Evolutionary conservation across 2,888 invertebrate species (phyloP).

Genomic region (Cheilosia scutellata): DNA sequence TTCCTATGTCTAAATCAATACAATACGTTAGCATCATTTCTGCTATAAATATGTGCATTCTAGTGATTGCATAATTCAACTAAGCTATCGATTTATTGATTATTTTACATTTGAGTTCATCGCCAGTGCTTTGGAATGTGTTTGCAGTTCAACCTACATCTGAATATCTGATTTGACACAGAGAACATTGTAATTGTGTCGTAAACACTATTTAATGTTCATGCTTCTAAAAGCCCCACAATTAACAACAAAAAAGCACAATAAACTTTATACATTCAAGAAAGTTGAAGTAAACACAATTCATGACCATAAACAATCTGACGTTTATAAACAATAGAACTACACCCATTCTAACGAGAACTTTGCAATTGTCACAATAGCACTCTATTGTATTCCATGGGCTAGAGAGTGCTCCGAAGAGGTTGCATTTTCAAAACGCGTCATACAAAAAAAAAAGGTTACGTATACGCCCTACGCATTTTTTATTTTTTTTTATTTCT

Average conservation of each 20-base stretch:
- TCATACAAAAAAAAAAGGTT: constrained; percentile 5
- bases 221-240: no score
- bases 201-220: no score
- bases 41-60: neutral
- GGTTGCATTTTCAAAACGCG: neutral
- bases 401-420: neutral
- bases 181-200: no score
- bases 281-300: neutral
- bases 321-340: no score
- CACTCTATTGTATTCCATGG: neutral
- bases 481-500: neutral
- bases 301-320: neutral
- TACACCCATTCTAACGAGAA: no score
- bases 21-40: neutral
- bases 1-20: neutral
- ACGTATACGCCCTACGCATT: constrained; percentile 30
- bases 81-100: constrained; percentile 13
- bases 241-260: no score
- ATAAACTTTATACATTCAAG: no score
- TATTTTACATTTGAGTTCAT: neutral
- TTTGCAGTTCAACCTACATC: no score
- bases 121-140: no score
- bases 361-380: neutral
- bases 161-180: no score
- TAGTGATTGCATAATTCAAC: constrained; percentile 3